Evolutionary conservation across 1,140 invertebrate genomes (phyloP).

Genomic region (Cydia amplana): DNA sequence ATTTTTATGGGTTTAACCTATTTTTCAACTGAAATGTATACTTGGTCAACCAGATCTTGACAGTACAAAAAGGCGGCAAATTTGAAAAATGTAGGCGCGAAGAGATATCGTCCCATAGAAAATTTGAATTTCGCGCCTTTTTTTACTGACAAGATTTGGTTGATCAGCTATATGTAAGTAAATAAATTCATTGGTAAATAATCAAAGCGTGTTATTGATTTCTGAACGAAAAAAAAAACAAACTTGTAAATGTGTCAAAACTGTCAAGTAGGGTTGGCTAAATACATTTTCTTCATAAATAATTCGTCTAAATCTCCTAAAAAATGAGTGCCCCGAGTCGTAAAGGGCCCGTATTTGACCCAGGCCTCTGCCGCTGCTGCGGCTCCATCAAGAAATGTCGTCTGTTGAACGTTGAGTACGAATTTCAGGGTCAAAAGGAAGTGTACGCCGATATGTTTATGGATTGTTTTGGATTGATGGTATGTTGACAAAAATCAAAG

Average conservation of each 20-base stretch:
- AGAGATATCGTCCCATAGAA: too few species aligned
- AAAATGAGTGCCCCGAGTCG: slow-evolving; percentile 49
- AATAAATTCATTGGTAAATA: not conserved
- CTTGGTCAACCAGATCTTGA: too few species aligned
- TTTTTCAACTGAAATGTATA: too few species aligned
- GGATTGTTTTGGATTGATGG: slow-evolving; percentile 68
- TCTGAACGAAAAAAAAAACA: slow-evolving; percentile 36
- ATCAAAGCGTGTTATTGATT: not conserved
- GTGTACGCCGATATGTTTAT: slow-evolving; percentile 71
- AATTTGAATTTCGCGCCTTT: too few species aligned
- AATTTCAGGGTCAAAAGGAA: slow-evolving; percentile 59
- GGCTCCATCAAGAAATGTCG: slow-evolving; percentile 66
- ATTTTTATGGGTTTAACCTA: too few species aligned
- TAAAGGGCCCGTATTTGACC: slow-evolving; percentile 59
- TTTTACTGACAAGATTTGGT: too few species aligned
- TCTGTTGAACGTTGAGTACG: slow-evolving; percentile 64
- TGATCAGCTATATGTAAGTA: too few species aligned
- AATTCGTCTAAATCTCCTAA: not conserved
- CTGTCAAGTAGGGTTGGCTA: slow-evolving; percentile 35
- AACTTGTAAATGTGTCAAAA: slow-evolving; percentile 38
- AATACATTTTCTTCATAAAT: not conserved
- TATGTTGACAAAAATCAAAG: slow-evolving; percentile 40
- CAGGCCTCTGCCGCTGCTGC: slow-evolving; percentile 68
- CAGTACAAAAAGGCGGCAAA: too few species aligned
- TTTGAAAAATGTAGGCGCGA: too few species aligned